Base-by-base conservation (phyloP, 2,113 vertebrate genomes). In the Rhinoderma darwinii region DNA sequence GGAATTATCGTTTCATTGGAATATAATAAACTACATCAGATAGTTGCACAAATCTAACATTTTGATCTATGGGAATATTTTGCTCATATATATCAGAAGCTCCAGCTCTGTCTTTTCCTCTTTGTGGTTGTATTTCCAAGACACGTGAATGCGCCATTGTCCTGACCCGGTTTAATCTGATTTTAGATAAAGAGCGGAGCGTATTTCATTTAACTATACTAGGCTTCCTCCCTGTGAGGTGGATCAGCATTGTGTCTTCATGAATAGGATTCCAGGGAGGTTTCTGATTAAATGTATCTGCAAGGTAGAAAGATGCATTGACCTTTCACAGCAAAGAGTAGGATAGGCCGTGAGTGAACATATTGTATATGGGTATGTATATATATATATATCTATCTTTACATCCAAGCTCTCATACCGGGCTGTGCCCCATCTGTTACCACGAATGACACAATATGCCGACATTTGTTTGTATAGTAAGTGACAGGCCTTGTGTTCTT, bases 121-220 rank as follows among this genome's bases (percentile, higher is more conserved):
- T 50, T 74, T 27, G 27, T 51, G 30, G 47, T 54, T 77, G 7
- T 30, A 35, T 77, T 77, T 77, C 44, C 44, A 18, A 17, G 44
- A 77, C 44, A 77, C 44, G 75, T 77, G 75, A 50, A 18, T 51
- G 30, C 30, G 15, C 47, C 7, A 77, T 77, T 77, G 75, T 77
- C 75, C 75, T 35, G 75, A 77, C 47, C 44, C n/a, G n/a, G 75
- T 30, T 77, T 32, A 77, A 80, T 80, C 78, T 56, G 78, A 80
- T 80, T 61, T 80, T 5, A 80, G 78, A 80, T 80, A 80, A 80
- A 61, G 77, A 54, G 50, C 51, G 3, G 22, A 41, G 37, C 6
- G 32, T 25, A 39, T 80, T 80, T 80, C 50, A 61, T 80, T 56
- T n/a, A 61, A 37, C 54, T 15, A n/a, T 61, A 5, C 78, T 41